Evolutionary conservation across 2,888 invertebrate genomes (phyloP).

Genomic region (Heliconius aoede): DNA sequence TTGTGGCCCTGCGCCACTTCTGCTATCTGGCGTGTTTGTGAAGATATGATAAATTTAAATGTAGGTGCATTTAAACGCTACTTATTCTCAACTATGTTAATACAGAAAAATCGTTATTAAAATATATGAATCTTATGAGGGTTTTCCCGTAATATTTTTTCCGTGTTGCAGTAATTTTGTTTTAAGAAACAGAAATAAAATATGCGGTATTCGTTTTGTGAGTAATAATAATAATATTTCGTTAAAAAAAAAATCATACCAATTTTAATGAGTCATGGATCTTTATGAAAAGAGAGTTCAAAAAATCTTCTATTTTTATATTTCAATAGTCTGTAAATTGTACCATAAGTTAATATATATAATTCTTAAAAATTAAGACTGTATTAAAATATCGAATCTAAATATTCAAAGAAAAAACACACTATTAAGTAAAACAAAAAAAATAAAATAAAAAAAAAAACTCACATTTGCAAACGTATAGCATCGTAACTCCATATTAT

Average conservation of each 20-base stretch:
- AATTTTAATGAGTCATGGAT: neutral
- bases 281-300: neutral
- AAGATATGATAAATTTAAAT: too few relatives aligned
- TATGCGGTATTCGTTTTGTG: neutral
- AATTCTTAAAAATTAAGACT: too few relatives aligned
- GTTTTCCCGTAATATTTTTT: neutral
- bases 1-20: too few relatives aligned
- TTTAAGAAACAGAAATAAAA: neutral
- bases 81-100: neutral
- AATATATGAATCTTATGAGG: neutral
- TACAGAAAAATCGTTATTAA: neutral
- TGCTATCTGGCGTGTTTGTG: too few relatives aligned
- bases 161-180: neutral
- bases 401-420: too few relatives aligned
- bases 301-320: neutral
- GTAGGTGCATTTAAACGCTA: too few relatives aligned
- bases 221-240: neutral
- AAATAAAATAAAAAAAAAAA: conserved; percentile 36
- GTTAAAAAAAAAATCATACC: neutral
- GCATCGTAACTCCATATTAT: conserved; percentile 68
- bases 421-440: neutral
- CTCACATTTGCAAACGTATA: conserved; percentile 54
- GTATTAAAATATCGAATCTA: neutral
- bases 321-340: too few relatives aligned
- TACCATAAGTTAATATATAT: too few relatives aligned